Evolutionary conservation across 2,888 invertebrate genomes (phyloP), one percentile per base, ranked within the genome.

Genomic region (Tolmerus cingulatus): DNA sequence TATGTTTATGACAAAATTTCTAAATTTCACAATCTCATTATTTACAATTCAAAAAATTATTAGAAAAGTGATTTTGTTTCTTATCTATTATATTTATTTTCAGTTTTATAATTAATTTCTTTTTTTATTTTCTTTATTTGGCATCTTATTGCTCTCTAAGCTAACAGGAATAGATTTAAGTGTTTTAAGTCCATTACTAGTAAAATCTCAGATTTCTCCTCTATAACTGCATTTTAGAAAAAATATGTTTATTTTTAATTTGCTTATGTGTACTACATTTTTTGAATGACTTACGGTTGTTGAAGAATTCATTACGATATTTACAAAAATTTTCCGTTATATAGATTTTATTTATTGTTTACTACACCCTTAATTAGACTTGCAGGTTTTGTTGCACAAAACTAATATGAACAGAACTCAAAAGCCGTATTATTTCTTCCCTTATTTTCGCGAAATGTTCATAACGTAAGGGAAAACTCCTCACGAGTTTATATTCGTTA

Each of bases 111-210:
- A 84, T 27, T 19, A 79, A 4, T 37, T n/a, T 74, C 37, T 40
- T 12, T 40, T 40, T 40, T 40, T 34, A 34, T 34, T 40, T 40
- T n/a, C 4, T 76, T 81, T 51, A 51, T 81, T 51, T 81, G 79
- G 46, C 79, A 81, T 81, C 79, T 51, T 77, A 43, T 81, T 40
- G 23, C 30, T 84, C 66, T 66, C 84, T 84, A 84, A 40, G 37
- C 66, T 66, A 84, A 84, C 84, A 84, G 66, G 66, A 84, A 84
- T 66, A 84, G 84, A 66, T 66, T 66, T 66, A 84, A 66, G n/a
- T 43, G 34, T 40, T 84, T 57, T 30, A 57, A 34, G 34, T 84
- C 66, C 37, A 84, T 30, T 57, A 37, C 46, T 34, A 66, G 19
- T 84, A 66, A 84, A 84, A 66, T 84, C 51, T 84, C 37, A 84